Conservation (phyloP, 2,888 invertebrate genomes). For the Plagodis pulveraria region DNA sequence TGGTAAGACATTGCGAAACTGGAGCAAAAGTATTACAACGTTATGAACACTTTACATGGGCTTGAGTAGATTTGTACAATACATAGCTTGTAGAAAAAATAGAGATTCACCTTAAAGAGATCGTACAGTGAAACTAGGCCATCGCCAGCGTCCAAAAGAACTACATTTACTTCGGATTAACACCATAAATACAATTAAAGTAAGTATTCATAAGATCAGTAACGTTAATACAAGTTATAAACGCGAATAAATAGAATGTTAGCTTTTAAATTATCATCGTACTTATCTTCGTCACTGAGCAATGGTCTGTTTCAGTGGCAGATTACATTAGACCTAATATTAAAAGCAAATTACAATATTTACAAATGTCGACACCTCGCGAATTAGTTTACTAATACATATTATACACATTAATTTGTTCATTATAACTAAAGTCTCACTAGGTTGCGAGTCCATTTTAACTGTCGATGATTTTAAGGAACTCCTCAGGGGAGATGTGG, state of each 20-base stretch:
- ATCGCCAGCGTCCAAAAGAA: conserved; percentile 58
- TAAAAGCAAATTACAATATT: conserved; percentile 83
- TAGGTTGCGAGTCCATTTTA: conserved; percentile 51
- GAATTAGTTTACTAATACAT: conserved; percentile 53
- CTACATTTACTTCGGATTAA: conserved; percentile 18
- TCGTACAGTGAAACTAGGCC: conserved; percentile 82
- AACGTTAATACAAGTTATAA: conserved; percentile 21
- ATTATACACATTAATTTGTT: conserved; percentile 67
- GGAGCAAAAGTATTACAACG: conserved; percentile 22
- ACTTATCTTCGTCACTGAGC: conserved; percentile 52
- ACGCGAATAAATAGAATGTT: conserved; percentile 27
- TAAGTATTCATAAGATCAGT: conserved; percentile 30
- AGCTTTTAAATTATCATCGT: conserved; percentile 25
- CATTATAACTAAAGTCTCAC: conserved; percentile 49
- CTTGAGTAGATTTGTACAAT: conserved; percentile 75
- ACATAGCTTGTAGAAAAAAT: conserved; percentile 84
- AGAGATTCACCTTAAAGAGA: conserved; percentile 82
- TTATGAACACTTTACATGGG: conserved; percentile 76
- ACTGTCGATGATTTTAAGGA: conserved; percentile 72
- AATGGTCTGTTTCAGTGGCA: conserved; percentile 83
- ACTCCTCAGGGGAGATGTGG: conserved; percentile 70
- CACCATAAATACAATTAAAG: conserved; percentile 17
- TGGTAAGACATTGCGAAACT: conserved; percentile 15
- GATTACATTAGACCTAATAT: conserved; percentile 69
- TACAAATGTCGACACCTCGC: conserved; percentile 70